Percentiles rank a stretch among this genome's conserved stretches.
These are phyloP conservation scores for Triplophysa siluroides DNA, from an alignment of 2,113 vertebrate genomes.

Conservation along the genomic window DNA sequence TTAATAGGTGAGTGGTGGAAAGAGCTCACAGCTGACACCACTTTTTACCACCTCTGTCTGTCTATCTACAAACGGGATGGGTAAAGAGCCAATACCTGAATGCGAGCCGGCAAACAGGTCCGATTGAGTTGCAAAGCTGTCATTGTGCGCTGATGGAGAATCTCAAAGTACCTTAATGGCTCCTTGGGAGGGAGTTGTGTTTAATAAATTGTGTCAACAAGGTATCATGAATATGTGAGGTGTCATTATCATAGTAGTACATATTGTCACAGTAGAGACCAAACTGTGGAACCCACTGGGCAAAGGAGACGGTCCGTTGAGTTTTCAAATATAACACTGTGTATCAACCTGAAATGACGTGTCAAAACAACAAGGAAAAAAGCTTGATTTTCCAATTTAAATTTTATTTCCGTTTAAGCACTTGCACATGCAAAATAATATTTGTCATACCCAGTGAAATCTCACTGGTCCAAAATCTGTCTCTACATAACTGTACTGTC, in stretches of 20 bases:
- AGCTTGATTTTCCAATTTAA: not conserved
- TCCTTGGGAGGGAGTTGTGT: slow-evolving; percentile 15
- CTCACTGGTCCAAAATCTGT: too few species aligned
- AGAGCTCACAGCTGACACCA: slow-evolving; percentile 57
- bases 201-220: slow-evolving; percentile 43
- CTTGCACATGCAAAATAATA: too few species aligned
- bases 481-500: too few species aligned
- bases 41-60: slow-evolving; percentile 53
- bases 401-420: not conserved
- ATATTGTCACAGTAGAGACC: not conserved
- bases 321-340: not conserved
- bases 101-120: not conserved
- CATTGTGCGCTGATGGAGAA: slow-evolving; percentile 34
- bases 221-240: slow-evolving; percentile 15
- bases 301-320: not conserved
- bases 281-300: not conserved
- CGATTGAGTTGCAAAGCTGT: slow-evolving; percentile 34
- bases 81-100: slow-evolving; percentile 23
- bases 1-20: slow-evolving; percentile 66
- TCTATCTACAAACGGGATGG: slow-evolving; percentile 45
- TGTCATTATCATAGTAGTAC: slow-evolving; percentile 3
- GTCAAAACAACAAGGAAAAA: not conserved
- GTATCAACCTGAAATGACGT: not conserved
- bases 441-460: too few species aligned
- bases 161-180: slow-evolving; percentile 9